These are phyloP conservation scores for Bettongia penicillata DNA, from an alignment of 2,113 vertebrate species.

Conservation along the genomic window DNA sequence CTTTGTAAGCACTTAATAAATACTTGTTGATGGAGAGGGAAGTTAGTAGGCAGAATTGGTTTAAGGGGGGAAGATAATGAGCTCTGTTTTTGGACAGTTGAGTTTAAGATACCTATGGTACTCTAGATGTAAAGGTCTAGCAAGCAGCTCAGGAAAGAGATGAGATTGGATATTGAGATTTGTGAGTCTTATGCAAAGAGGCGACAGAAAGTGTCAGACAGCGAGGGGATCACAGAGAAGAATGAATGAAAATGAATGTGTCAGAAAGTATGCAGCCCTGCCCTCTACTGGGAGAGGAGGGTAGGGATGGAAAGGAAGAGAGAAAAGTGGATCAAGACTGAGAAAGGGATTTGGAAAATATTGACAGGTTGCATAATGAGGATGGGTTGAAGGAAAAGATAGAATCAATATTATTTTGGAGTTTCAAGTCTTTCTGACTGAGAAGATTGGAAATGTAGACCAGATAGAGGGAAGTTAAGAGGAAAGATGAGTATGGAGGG, in stretches of 20 bases:
- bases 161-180: neutral
- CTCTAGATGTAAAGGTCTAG: neutral
- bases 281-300: neutral
- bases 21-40: neutral
- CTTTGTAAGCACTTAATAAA: neutral
- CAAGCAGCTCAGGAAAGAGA: neutral
- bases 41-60: neutral
- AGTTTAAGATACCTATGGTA: neutral
- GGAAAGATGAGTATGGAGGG: neutral
- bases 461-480: neutral
- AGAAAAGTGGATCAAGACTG: neutral
- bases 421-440: neutral
- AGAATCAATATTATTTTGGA: neutral
- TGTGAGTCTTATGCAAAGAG: neutral
- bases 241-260: neutral
- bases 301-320: neutral
- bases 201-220: neutral
- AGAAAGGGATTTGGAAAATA: neutral
- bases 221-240: neutral
- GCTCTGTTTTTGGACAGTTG: neutral
- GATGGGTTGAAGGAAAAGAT: neutral
- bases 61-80: neutral
- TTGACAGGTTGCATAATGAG: neutral
- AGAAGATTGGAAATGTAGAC: neutral
- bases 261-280: neutral